Percentiles rank a stretch among this genome's conserved stretches.
These are phyloP conservation scores for Ranitomeya imitator DNA, from an alignment of 2,113 vertebrate species.

Conservation along the genomic window DNA sequence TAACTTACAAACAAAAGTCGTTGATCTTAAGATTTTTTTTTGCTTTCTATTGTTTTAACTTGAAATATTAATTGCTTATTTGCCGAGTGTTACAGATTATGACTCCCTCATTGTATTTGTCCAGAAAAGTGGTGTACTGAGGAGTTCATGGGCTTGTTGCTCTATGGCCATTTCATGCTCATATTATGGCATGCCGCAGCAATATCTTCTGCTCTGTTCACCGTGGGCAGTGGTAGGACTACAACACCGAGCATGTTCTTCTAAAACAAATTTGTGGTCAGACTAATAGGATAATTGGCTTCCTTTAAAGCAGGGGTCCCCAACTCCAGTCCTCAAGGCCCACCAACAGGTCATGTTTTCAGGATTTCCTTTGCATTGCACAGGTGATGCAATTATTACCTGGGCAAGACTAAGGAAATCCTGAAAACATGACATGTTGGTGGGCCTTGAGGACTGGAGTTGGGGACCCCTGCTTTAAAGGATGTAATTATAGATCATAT, in stretches of 20 bases:
- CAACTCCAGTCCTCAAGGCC: too few relatives aligned
- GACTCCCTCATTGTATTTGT: background rate
- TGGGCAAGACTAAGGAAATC: too few relatives aligned
- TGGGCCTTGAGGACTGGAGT: too few relatives aligned
- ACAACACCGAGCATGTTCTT: background rate
- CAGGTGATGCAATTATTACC: too few relatives aligned
- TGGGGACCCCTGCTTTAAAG: too few relatives aligned
- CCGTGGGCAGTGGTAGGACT: background rate
- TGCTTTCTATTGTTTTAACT: background rate
- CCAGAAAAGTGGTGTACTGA: background rate
- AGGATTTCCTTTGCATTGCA: too few relatives aligned
- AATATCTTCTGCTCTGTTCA: background rate
- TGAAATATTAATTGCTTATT: slow-evolving; percentile 7
- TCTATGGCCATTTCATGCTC: background rate
- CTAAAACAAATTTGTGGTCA: background rate
- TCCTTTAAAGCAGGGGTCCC: background rate
- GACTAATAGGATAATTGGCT: background rate
- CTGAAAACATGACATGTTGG: too few relatives aligned
- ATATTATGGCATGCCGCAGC: background rate
- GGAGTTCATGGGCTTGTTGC: background rate
- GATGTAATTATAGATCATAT: background rate
- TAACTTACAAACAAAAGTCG: slow-evolving; percentile 40
- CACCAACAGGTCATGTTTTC: too few relatives aligned
- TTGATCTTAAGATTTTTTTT: slow-evolving; percentile 28
- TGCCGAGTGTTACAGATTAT: background rate